These are phyloP conservation scores for Pangasius macronema DNA, from an alignment of 2,797 vertebrate species.

Conservation along the genomic window DNA sequence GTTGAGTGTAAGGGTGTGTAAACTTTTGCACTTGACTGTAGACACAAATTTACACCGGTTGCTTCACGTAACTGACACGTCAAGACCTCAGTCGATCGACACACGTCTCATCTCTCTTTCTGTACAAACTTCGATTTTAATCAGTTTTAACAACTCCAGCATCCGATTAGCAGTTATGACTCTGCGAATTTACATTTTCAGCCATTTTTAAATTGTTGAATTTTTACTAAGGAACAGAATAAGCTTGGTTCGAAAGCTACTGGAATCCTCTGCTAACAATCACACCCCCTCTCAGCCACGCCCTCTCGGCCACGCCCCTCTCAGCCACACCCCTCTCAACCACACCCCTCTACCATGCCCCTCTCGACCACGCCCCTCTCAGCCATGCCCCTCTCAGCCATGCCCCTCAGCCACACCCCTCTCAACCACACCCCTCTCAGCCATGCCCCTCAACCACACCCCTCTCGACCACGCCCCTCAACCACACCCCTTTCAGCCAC, in stretches of 20 bases:
- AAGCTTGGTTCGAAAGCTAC: not conserved
- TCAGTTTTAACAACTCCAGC: not conserved
- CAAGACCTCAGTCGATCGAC: not conserved
- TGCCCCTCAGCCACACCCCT: too few relatives aligned
- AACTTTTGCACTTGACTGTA: not conserved
- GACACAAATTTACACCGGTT: not conserved
- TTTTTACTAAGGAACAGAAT: too few relatives aligned
- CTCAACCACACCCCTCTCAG: too few relatives aligned
- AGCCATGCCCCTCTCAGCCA: too few relatives aligned
- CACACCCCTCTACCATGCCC: too few relatives aligned
- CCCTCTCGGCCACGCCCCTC: too few relatives aligned
- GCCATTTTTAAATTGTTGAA: not conserved
- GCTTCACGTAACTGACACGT: not conserved
- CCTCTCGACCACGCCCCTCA: too few relatives aligned
- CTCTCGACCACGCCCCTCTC: too few relatives aligned
- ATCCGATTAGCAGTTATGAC: not conserved
- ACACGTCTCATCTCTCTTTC: not conserved
- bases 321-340: too few relatives aligned
- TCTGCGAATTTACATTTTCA: not conserved
- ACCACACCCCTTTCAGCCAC: too few relatives aligned
- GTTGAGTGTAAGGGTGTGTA: not conserved
- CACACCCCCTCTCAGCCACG: not conserved
- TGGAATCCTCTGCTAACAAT: not conserved
- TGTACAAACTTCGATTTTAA: not conserved
- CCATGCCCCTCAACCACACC: too few relatives aligned